Base-by-base conservation (phyloP, 2,888 invertebrate genomes). In the Meandrusa payeni region DNA sequence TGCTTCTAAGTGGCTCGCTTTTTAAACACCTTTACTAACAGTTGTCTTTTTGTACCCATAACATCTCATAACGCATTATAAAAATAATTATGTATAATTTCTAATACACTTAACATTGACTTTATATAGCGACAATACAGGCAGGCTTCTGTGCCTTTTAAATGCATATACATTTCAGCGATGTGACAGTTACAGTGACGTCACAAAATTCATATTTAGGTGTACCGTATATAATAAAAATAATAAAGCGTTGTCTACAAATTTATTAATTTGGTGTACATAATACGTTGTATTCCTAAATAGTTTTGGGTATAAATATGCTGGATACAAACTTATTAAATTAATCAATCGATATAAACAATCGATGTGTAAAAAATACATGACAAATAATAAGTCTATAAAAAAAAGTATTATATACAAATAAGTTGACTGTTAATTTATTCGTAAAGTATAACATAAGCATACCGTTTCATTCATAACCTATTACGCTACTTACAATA, bases 401-500 rank as follows among this genome's bases (percentile, higher is more conserved):
- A 28, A 38, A 38, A 38, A 26, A 13, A 32, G 23, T 5, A 24
- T 34, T 24, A 43, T 32, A 38, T 38, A 43, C 38, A 43, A 38
- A 38, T 26, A 38, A 33, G 24, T 20, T 57, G 59, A 69, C 67
- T 63, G 59, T 59, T 56, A 62, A 55, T 61, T 65, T 61, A 60
- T 46, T 43, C 9, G 57, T 56, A 54, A 49, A 55, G 43, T 48
- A 55, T 54, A 51, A 52, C 49, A 51, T 58, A 59, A 60, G 59
- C 55, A 55, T 60, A 61, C 51, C 54, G 54, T 54, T 57, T 64
- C 52, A 57, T 66, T 65, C 55, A 64, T 63, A 68, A 53, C 63
- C 61, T 67, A 67, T 64, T 64, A 64, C 49, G 51, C 66, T 68
- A 72, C 64, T 69, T 67, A 70, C 56, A 67, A 53, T 55, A 54